A percentile compares a stretch with the other conserved stretches of the same genome.
These are phyloP conservation scores for Paedocypris sp. DNA, from an alignment of 2,113 vertebrate genomes.

Conservation along the genomic window DNA sequence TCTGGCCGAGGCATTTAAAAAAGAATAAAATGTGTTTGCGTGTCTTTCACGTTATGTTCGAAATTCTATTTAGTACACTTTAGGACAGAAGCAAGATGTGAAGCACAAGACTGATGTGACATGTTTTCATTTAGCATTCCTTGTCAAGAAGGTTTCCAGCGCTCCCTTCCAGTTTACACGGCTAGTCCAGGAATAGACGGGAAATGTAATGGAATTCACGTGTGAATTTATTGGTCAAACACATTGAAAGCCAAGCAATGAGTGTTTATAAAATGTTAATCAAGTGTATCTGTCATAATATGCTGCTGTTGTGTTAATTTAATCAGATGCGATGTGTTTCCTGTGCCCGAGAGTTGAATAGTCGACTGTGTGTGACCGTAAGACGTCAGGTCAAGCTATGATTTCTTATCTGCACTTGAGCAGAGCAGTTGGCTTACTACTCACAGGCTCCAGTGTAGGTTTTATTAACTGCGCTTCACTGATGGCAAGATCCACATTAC, in stretches of 20 bases:
- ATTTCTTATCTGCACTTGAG: background rate
- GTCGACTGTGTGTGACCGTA: background rate
- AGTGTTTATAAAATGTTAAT: too few species aligned
- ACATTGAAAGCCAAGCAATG: background rate
- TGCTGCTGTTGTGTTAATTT: too few species aligned
- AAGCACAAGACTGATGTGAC: constrained; percentile 5
- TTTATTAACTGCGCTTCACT: constrained; percentile 24
- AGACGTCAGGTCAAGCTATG: background rate
- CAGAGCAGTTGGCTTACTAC: background rate
- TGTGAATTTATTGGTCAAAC: background rate
- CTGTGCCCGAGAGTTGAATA: background rate
- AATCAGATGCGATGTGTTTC: background rate
- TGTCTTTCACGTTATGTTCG: too few species aligned
- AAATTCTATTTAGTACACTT: too few species aligned
- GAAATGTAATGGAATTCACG: background rate
- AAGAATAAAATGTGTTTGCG: too few species aligned
- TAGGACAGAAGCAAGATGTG: too few species aligned
- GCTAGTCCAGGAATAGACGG: too few species aligned
- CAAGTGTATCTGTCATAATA: background rate
- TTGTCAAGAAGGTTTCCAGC: constrained; percentile 3
- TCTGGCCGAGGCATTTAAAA: too few species aligned
- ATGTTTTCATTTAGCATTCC: constrained; percentile 24
- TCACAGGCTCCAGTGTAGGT: constrained; percentile 1
- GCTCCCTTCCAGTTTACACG: too few species aligned
- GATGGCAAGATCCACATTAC: constrained; percentile 6